Evolutionary conservation across 2,888 invertebrate species (phyloP).

Genomic region (Theodoxus fluviatilis): DNA sequence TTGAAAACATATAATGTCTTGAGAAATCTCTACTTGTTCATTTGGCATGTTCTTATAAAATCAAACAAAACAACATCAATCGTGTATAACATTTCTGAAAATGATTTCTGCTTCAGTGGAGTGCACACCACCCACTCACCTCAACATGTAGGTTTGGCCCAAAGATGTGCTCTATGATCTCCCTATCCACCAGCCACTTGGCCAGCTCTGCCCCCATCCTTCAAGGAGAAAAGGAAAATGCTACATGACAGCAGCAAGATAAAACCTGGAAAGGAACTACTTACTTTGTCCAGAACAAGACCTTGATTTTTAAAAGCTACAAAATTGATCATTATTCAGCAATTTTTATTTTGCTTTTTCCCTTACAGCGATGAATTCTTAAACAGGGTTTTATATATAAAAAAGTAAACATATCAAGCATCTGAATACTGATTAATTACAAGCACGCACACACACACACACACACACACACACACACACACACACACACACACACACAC

Average conservation of each 20-base stretch:
- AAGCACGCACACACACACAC: too few species aligned
- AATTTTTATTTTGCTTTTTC: background rate
- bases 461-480: too few species aligned
- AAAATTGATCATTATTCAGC: background rate
- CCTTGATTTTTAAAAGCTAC: background rate
- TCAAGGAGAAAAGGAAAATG: background rate
- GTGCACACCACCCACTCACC: conserved; percentile 70
- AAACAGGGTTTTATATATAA: background rate
- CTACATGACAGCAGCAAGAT: background rate
- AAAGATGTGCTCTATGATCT: conserved; percentile 91
- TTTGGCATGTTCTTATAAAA: too few species aligned
- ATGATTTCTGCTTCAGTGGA: too few species aligned
- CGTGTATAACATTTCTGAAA: too few species aligned
- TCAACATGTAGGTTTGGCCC: conserved; percentile 97
- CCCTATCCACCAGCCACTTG: conserved; percentile 86
- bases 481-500: too few species aligned
- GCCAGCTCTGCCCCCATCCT: conserved; percentile 75
- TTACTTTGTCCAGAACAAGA: background rate
- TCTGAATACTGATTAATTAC: background rate
- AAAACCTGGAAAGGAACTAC: conserved; percentile 4
- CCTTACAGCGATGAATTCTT: background rate
- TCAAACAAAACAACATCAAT: too few species aligned
- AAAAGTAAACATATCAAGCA: background rate
- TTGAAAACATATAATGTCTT: too few species aligned
- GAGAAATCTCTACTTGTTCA: too few species aligned